Evolutionary conservation across 2,888 invertebrate genomes (phyloP).

Genomic region (Cryptocheilus praepositus): DNA sequence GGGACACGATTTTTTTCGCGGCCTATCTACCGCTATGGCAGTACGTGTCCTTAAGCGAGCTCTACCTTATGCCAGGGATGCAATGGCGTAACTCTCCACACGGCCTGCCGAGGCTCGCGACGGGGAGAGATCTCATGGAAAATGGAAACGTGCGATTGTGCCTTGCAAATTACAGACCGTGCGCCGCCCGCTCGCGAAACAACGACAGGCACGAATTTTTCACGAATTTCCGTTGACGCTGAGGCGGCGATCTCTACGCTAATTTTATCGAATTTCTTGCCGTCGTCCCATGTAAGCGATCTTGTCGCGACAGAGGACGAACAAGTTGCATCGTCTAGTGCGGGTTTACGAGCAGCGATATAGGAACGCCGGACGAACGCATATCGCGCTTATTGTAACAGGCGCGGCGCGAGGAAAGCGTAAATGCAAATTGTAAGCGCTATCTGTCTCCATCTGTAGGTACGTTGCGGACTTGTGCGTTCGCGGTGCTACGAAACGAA

Average conservation of each 20-base stretch:
- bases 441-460: slow-evolving; percentile 20
- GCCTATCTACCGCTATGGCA: slow-evolving; percentile 44
- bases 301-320: no score
- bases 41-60: slow-evolving; percentile 51
- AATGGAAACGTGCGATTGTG: slow-evolving; percentile 57
- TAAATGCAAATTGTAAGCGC: slow-evolving; percentile 8
- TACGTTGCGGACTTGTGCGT: slow-evolving; percentile 9
- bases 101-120: slow-evolving; percentile 27
- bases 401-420: not conserved
- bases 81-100: slow-evolving; percentile 44
- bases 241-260: no score
- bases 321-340: no score
- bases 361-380: not conserved
- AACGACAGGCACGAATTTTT: slow-evolving; percentile 20
- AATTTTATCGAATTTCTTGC: no score
- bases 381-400: slow-evolving; percentile 6
- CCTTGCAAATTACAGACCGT: slow-evolving; percentile 45
- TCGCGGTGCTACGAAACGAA: no score
- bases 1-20: slow-evolving; percentile 54
- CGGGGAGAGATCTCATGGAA: slow-evolving; percentile 45
- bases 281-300: no score
- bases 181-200: slow-evolving; percentile 35
- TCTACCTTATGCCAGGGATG: slow-evolving; percentile 36
- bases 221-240: slow-evolving; percentile 22
- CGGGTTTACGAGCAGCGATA: no score